Evolutionary conservation across 37 sponge, comb jelly and placozoan genomes (phyloP), one percentile per base, ranked within the genome.

Genomic region (Spongia lamella): DNA sequence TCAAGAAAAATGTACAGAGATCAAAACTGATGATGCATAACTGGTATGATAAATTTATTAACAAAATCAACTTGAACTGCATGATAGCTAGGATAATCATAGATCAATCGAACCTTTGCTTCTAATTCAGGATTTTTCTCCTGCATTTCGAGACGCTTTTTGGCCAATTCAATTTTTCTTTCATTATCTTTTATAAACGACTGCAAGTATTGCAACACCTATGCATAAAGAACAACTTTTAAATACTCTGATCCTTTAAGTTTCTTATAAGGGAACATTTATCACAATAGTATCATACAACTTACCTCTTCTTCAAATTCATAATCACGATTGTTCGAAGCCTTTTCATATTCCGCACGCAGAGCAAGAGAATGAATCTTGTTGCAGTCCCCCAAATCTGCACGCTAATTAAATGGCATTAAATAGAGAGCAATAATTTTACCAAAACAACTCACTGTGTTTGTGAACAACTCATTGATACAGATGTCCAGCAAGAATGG

Each of bases 401-500:
- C 90, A 65, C 90, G 81, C 97, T 96, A 70, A 16, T 38, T 17
- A 36, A 13, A 55, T 11, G 25, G 54, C 21, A 31, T 6, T 39
- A n/a, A n/a, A n/a, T n/a, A n/a, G n/a, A n/a, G n/a, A n/a, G n/a
- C 38, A 9, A 25, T 14, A n/a, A 72, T 58, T 7, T 29, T 20
- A 64, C 13, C 6, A 36, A 35, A 35, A 63, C 35, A 70, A 39
- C 82, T 91, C 53, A 95, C 96, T 54, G 99, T 98, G 63, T 98
- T 98, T 32, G 78, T 85, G 78, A 98, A 98, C 35, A 98, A 84
- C 3, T 92, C 93, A 61, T 92, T 88, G 60, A 92, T 90, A 62
- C 99, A 98, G 30, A 95, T 90, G 32, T 83, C 93, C 47, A 94
- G 61, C 66, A 98, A 55, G 51, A 95, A 98, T 0, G 92, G 89